These are phyloP conservation scores for Brachyptera putata DNA, from an alignment of 2,888 invertebrate genomes.

Conservation along the genomic window DNA sequence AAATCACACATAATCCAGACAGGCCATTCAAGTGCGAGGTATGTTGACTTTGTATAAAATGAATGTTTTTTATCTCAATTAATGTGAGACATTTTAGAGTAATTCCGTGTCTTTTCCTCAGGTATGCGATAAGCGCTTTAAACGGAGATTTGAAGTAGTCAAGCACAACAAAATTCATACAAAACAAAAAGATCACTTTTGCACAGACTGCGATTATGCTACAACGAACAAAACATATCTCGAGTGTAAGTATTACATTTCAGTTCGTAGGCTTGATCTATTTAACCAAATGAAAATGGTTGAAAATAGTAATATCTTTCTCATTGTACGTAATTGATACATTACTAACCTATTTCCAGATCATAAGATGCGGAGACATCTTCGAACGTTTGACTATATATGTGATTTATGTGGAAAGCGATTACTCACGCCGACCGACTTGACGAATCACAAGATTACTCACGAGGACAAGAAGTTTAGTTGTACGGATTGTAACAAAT, in stretches of 20 bases:
- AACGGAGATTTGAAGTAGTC: conserved; percentile 23
- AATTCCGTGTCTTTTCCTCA: no score
- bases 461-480: conserved; percentile 33
- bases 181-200: conserved; percentile 32
- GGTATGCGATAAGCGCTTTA: conserved; percentile 27
- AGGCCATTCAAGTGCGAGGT: conserved; percentile 24
- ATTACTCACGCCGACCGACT: conserved; percentile 2
- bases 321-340: no score
- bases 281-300: no score
- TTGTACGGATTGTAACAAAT: conserved; percentile 39
- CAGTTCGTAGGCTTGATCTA: no score
- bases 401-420: conserved; percentile 25
- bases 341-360: no score
- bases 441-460: conserved; percentile 17
- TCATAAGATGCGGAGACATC: conserved; percentile 30
- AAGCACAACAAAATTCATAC: conserved; percentile 36
- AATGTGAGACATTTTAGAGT: no score
- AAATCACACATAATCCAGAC: conserved; percentile 15
- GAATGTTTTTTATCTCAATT: no score
- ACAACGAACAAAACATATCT: conserved; percentile 33
- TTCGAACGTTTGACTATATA: background rate
- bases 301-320: no score
- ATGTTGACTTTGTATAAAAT: no score
- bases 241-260: no score
- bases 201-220: conserved; percentile 33